Evolutionary conservation across 2,888 invertebrate species (phyloP), one percentile per base, ranked within the genome.

Genomic region (Trichacis sp.): DNA sequence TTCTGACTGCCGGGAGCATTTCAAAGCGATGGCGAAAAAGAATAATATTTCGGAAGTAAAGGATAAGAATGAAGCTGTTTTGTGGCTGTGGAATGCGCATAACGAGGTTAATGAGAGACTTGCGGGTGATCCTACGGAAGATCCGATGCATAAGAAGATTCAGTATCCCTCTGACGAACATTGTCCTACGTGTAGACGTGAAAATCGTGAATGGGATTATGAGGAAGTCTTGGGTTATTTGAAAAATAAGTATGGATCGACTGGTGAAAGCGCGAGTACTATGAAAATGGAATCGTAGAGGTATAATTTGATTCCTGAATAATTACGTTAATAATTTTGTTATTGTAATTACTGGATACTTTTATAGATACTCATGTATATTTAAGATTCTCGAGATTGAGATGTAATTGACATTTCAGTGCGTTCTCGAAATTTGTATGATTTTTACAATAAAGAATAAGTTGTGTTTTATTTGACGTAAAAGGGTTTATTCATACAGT

Each of bases 51-150:
- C 88, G 77, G 89, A 90, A 73, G 92, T 94, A 0, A 86, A 87
- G 12, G 89, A 88, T 51, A 89, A 90, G 72, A 90, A 93, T 57
- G 93, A 94, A 63, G 91, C 91, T 14, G 89, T 97, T 0, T 84
- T 97, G 38, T 98, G 97, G 97, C 85, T 98, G 18, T 98, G 98
- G 98, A 88, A 88, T 74, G 93, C 95, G 0, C 98, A 98, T 81
- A 98, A 98, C 83, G 90, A 91, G 84, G 98, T 96, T 0, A 99
- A 99, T 83, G 86, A 91, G 69, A 89, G 98, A 71, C 86, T 99
- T 19, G 88, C 93, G 17, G 94, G 95, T 0, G 96, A 97, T 82
- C 69, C 85, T 1, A 94, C 96, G 1, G 97, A 98, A 85, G 98
- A 99, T 86, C 96, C 97, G 0, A 84, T 88, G 53, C 91, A 92